Conservation (phyloP, 2,797 vertebrate genomes). For the Pangasius djambal region DNA sequence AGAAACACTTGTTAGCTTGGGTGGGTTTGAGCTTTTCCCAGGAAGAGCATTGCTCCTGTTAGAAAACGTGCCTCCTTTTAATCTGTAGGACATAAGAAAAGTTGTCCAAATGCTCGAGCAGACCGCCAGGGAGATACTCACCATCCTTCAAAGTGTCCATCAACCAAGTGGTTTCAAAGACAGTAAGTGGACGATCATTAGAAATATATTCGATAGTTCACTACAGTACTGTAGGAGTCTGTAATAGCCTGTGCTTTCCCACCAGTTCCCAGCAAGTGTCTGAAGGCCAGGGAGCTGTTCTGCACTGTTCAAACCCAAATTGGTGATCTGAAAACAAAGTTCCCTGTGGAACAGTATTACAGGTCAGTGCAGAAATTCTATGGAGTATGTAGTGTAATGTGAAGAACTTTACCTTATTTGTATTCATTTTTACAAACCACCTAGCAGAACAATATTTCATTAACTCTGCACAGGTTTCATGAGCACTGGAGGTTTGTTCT, state of each 20-base stretch:
- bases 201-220: background rate
- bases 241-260: conserved; percentile 31
- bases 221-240: background rate
- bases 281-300: conserved; percentile 90
- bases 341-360: conserved; percentile 94
- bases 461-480: conserved; percentile 82
- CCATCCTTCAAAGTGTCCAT: conserved; percentile 93
- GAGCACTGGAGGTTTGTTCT: conserved; percentile 98
- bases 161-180: conserved; percentile 92
- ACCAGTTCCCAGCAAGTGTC: conserved; percentile 91
- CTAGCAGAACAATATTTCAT: background rate
- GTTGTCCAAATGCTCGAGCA: conserved; percentile 93
- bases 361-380: conserved; percentile 72
- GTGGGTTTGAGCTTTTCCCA: background rate
- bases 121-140: conserved; percentile 92
- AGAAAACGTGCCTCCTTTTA: background rate
- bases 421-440: background rate
- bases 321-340: conserved; percentile 91
- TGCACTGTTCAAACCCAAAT: conserved; percentile 84
- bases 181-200: conserved; percentile 77
- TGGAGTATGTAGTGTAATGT: background rate
- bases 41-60: background rate
- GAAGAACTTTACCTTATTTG: background rate
- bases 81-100: conserved; percentile 89
- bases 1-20: background rate